These are phyloP conservation scores for Pseudomyrmex pallidus DNA, from an alignment of 1,140 invertebrate species.

Conservation along the genomic window DNA sequence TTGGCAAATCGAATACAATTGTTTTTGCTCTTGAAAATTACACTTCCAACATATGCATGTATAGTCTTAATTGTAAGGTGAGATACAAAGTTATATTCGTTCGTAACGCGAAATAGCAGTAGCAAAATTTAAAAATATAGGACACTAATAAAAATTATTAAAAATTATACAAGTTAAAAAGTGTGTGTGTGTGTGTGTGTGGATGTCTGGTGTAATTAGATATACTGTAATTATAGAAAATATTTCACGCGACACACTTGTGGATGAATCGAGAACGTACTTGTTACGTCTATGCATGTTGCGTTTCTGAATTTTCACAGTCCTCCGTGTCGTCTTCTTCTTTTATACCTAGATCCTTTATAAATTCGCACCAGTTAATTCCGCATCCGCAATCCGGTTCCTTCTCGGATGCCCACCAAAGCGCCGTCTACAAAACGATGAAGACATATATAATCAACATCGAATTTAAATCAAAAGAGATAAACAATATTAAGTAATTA, in stretches of 20 bases:
- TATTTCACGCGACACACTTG: no score
- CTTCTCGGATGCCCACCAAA: constrained; percentile 84
- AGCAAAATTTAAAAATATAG: background rate
- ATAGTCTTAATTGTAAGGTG: no score
- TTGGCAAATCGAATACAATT: no score
- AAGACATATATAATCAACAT: background rate
- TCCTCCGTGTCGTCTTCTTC: constrained; percentile 45
- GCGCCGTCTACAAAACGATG: constrained; percentile 78
- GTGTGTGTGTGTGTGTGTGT: no score
- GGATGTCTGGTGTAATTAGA: no score
- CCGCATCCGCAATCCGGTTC: constrained; percentile 79
- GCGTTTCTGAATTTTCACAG: background rate
- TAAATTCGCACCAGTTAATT: constrained; percentile 85
- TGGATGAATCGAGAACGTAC: no score
- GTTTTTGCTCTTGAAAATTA: no score
- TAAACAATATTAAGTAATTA: background rate
- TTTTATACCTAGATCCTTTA: constrained; percentile 84
- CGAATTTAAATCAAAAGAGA: background rate
- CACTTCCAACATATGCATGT: no score
- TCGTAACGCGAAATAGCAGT: background rate
- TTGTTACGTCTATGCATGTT: background rate
- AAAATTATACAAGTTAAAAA: background rate
- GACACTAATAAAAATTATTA: background rate
- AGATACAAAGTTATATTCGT: no score
- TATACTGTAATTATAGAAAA: no score